Evolutionary conservation across 2,797 vertebrate genomes (phyloP).

Genomic region (Bothrops alternatus): DNA sequence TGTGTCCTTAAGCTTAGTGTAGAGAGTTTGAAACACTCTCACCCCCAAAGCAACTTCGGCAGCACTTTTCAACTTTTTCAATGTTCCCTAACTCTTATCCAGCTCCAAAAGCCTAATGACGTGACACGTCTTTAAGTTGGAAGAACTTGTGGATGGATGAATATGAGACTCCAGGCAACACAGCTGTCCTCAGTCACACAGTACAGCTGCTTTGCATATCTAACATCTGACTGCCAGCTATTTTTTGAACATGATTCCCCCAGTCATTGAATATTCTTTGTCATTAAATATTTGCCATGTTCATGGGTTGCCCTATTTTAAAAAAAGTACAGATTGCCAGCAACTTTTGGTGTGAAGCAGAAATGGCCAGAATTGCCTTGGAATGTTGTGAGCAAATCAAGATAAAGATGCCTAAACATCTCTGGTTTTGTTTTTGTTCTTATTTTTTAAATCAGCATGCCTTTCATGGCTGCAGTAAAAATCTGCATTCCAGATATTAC

Average conservation of each 20-base stretch:
- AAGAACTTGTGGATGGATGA: background rate
- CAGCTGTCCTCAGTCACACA: background rate
- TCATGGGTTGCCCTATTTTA: background rate
- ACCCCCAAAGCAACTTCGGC: background rate
- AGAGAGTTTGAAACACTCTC: background rate
- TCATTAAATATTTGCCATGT: background rate
- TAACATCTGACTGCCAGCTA: background rate
- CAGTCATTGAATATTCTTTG: background rate
- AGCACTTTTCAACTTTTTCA: background rate
- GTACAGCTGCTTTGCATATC: background rate
- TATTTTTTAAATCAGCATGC: background rate
- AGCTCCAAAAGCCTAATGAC: background rate
- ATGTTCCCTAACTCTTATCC: background rate
- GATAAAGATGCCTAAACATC: background rate
- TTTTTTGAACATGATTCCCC: background rate
- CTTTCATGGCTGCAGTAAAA: conserved; percentile 36
- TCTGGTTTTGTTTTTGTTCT: background rate
- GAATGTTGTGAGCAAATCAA: background rate
- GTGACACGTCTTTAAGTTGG: background rate
- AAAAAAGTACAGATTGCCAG: background rate
- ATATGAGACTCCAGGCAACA: background rate
- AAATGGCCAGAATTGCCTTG: background rate
- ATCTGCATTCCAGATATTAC: conserved; percentile 17
- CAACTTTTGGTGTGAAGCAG: background rate
- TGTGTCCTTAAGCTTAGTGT: background rate